Conservation (phyloP, 2,797 vertebrate genomes). For the Hirundo rustica region DNA sequence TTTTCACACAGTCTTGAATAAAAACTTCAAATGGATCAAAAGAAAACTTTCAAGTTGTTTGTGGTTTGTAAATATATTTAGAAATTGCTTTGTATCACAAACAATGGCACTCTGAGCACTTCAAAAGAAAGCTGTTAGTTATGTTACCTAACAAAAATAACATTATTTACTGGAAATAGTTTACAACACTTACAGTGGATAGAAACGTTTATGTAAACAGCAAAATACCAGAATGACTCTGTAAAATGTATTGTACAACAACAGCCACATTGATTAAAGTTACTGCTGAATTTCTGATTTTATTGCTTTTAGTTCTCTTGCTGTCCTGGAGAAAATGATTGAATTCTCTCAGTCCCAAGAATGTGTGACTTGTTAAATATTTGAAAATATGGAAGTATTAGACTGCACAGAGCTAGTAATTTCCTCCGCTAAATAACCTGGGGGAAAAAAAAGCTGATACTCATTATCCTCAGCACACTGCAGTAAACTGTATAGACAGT, state of each 20-base stretch:
- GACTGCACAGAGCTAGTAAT: background rate
- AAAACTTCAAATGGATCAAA: constrained; percentile 57
- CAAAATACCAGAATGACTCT: background rate
- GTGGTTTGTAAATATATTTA: constrained; percentile 45
- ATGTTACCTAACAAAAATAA: background rate
- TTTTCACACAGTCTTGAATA: constrained; percentile 40
- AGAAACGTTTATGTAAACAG: constrained; percentile 39
- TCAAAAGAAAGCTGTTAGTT: constrained; percentile 32
- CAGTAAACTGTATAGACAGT: background rate
- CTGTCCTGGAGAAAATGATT: background rate
- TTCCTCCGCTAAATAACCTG: background rate
- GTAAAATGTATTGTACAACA: background rate
- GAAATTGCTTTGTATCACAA: constrained; percentile 36
- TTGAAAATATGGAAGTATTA: background rate
- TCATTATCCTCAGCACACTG: background rate
- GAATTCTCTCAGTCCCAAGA: background rate
- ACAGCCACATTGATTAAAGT: background rate
- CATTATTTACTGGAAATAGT: background rate
- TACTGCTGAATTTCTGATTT: background rate
- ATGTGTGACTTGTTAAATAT: background rate
- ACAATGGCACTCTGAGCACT: constrained; percentile 31
- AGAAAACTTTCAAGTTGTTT: constrained; percentile 44
- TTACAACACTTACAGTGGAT: background rate
- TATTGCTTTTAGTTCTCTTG: background rate
- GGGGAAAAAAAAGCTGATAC: background rate